Evolutionary conservation across 2,113 vertebrate genomes (phyloP).

Genomic region (Zootoca vivipara): DNA sequence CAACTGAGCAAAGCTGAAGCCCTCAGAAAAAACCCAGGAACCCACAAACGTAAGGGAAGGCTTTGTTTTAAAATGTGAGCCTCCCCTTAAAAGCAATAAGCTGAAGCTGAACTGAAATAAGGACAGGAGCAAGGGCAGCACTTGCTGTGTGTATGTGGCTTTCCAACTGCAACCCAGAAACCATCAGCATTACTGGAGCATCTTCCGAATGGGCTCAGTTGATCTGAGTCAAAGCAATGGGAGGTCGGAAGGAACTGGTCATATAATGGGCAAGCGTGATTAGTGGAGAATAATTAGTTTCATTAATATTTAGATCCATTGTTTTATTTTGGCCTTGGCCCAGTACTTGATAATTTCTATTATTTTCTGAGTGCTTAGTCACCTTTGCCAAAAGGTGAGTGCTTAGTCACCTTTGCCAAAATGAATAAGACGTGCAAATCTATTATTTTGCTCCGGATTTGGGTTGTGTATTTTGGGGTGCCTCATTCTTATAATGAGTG

Average conservation of each 20-base stretch:
- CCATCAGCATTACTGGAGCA: background rate
- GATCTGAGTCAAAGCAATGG: background rate
- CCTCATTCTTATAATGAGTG: background rate
- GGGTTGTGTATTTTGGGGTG: background rate
- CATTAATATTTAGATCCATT: slow-evolving; percentile 43
- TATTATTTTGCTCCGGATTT: slow-evolving; percentile 38
- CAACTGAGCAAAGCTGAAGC: too few relatives aligned
- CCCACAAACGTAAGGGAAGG: too few relatives aligned
- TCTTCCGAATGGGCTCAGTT: fast-evolving
- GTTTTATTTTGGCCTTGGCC: fast-evolving
- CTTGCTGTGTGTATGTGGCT: background rate
- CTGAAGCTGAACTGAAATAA: background rate
- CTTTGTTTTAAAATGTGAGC: background rate
- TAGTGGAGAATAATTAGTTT: background rate
- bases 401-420: background rate
- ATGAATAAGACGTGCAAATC: slow-evolving; percentile 49
- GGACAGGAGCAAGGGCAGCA: background rate
- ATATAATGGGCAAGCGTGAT: background rate
- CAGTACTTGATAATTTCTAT: background rate
- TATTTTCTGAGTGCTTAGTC: slow-evolving; percentile 7
- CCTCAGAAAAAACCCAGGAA: background rate
- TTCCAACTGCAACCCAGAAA: background rate
- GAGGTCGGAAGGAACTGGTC: background rate
- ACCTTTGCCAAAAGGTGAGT: slow-evolving; percentile 1
- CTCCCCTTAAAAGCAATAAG: background rate